phyloP scores from a whole-genome alignment of 1,140 invertebrate species.

The Dreissena rostriformis region DNA sequence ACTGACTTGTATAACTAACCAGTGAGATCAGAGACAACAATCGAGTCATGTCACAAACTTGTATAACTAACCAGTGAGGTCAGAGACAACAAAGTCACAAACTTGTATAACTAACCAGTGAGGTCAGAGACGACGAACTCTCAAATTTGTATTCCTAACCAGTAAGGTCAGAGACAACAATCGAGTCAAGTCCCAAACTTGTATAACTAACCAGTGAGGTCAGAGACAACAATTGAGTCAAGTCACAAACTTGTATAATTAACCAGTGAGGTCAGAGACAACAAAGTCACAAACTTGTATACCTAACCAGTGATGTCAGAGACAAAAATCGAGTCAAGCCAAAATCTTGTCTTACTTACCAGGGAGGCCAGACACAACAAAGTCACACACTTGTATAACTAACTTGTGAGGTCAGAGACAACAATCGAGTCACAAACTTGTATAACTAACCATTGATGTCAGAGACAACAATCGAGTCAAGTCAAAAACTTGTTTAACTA shows the following conservation, averaged over 20 bases:
- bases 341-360: too few species aligned
- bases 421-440: constrained; percentile 96
- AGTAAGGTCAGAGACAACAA: constrained; percentile 96
- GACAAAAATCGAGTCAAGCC: constrained; percentile 95
- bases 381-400: too few species aligned
- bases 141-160: too few species aligned
- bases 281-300: too few species aligned
- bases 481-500: too few species aligned
- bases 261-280: constrained; percentile 93
- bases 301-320: constrained; percentile 93
- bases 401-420: constrained; percentile 93
- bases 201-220: constrained; percentile 91
- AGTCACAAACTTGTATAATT: too few species aligned
- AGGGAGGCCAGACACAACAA: constrained; percentile 96
- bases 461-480: constrained; percentile 95
- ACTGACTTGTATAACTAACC: too few species aligned
- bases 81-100: constrained; percentile 96
- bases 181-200: too few species aligned
- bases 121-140: constrained; percentile 98
- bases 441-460: constrained; percentile 92
- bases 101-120: too few species aligned
- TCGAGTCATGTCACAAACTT: too few species aligned
- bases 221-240: constrained; percentile 96
- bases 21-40: constrained; percentile 96
- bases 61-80: constrained; percentile 91